Base-by-base conservation (phyloP, 1,140 invertebrate species). In the Melipona quadrifasciata region DNA sequence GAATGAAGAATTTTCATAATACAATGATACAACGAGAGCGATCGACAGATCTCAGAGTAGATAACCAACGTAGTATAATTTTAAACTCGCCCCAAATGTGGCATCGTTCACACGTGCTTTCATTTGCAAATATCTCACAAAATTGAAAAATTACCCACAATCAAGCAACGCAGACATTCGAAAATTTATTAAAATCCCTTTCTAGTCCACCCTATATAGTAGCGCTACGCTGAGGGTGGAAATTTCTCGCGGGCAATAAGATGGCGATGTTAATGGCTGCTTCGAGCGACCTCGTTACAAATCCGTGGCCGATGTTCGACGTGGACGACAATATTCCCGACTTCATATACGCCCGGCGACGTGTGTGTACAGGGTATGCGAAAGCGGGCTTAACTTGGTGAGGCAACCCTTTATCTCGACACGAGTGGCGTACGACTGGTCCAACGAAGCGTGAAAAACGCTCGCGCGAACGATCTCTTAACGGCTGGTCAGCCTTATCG, bases 401-500 rank as follows among this genome's bases (percentile, higher is more conserved):
- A 76, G 77, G 79, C 27, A 82, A 86, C 77, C 81, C 84, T 89
- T 89, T 88, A 88, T 89, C 84, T 88, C 80, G 76, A 88, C 64
- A 74, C 80, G 72, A 65, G 65, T 78, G 77, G 77, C 81, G 72
- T 85, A 82, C 78, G 79, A 77, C 65, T 71, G 73, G 76, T 84
- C 71, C 84, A 85, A 73, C 87, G 76, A 53, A 78, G 87, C 88
- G 84, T 89, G 88, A 89, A 89, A 89, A 89, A 89, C 80, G 77
- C 77, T 82, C 68, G 82, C 77, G 82, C 87, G 87, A 74, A n/a
- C 87, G 86, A 88, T 87, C 87, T 85, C 82, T 82, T 76, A 84
- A 85, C 84, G 61, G 57, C 80, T 87, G 27, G 72, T 76, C 55
- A 82, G 47, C 75, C 81, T 89, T 89, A 89, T 89, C 88, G 85